These are phyloP conservation scores for Crypturellus tataupa DNA, from an alignment of 2,797 vertebrate genomes.

Conservation along the genomic window DNA sequence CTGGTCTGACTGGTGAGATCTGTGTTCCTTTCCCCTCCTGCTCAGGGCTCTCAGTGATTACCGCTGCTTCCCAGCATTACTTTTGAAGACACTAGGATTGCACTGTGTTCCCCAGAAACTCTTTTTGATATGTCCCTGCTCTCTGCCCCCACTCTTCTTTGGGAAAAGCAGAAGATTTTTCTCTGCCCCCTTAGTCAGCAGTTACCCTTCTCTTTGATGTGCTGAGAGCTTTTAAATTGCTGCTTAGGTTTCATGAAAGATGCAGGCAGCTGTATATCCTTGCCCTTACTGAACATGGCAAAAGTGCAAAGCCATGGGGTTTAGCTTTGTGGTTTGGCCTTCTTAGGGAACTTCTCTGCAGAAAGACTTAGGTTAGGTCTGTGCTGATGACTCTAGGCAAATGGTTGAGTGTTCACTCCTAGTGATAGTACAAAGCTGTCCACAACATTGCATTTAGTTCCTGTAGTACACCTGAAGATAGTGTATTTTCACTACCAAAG, in stretches of 20 bases:
- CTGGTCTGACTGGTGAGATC: background rate
- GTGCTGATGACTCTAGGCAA: background rate
- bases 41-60: background rate
- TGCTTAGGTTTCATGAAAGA: background rate
- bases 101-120: background rate
- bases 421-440: background rate
- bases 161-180: background rate
- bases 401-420: background rate
- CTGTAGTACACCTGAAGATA: slow-evolving; percentile 50
- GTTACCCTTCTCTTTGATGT: background rate
- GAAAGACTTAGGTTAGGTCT: background rate
- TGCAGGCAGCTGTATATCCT: background rate
- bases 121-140: background rate
- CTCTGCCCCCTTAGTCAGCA: background rate
- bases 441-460: slow-evolving; percentile 14
- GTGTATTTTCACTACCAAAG: slow-evolving; percentile 45
- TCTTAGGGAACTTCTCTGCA: background rate
- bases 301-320: background rate
- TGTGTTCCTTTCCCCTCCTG: background rate
- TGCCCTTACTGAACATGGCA: background rate
- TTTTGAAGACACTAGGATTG: background rate
- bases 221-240: background rate
- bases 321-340: background rate
- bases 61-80: background rate
- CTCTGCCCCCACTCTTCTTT: background rate